These are phyloP conservation scores for Mormyrus iriodes DNA, from an alignment of 2,113 vertebrate genomes.

Conservation along the genomic window DNA sequence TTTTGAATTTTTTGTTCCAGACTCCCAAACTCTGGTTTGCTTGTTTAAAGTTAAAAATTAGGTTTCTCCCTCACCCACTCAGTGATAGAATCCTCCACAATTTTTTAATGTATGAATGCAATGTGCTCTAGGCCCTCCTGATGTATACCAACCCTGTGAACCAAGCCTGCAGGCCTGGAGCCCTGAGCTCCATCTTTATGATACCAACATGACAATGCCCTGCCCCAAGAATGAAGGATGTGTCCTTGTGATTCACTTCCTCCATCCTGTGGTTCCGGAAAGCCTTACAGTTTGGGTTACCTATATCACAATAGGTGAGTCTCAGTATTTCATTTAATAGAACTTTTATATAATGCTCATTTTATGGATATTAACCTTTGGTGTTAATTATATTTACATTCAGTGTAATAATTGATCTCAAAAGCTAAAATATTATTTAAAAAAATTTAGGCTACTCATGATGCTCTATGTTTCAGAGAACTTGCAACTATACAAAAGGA, in stretches of 20 bases:
- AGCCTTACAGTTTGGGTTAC: constrained; percentile 85
- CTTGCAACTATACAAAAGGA: too few relatives aligned
- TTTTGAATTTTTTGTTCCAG: too few relatives aligned
- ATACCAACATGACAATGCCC: constrained; percentile 83
- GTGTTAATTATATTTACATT: too few relatives aligned
- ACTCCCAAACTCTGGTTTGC: too few relatives aligned
- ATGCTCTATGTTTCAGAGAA: too few relatives aligned
- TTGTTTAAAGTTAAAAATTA: too few relatives aligned
- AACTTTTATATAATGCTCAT: too few relatives aligned
- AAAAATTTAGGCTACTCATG: too few relatives aligned
- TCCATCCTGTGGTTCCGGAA: constrained; percentile 68
- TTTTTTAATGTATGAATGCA: neutral
- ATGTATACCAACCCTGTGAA: constrained; percentile 88
- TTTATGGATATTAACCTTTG: too few relatives aligned
- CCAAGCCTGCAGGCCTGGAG: constrained; percentile 94
- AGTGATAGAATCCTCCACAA: too few relatives aligned
- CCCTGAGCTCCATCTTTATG: constrained; percentile 83
- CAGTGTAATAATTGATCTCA: too few relatives aligned
- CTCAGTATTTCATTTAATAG: neutral
- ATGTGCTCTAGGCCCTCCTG: constrained; percentile 71
- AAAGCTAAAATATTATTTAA: too few relatives aligned
- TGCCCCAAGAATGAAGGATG: constrained; percentile 81
- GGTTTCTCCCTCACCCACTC: neutral
- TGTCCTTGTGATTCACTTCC: constrained; percentile 78
- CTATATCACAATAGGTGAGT: constrained; percentile 69